A percentile compares a stretch with the other conserved stretches of the same genome.
These are phyloP conservation scores for Alouatta palliata DNA, from an alignment of 2,113 vertebrate species.

Conservation along the genomic window DNA sequence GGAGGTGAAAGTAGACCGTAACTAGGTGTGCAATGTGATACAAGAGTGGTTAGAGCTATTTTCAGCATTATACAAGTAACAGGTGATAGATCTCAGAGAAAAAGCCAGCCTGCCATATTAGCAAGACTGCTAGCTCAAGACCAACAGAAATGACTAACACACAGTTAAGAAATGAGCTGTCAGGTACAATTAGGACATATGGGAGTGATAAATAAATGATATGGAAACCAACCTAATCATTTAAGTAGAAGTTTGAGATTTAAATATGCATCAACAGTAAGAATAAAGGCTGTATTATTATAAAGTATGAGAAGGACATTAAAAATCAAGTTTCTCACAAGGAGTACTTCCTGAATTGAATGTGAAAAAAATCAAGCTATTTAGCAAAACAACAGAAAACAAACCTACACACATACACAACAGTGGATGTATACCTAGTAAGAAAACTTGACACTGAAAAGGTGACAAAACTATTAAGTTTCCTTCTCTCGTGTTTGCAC, in stretches of 20 bases:
- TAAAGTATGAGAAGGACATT: neutral
- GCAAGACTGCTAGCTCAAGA: neutral
- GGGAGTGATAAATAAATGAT: neutral
- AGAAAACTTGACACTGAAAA: constrained; percentile 35
- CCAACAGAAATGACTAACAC: neutral
- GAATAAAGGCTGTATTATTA: constrained; percentile 2
- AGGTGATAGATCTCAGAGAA: neutral
- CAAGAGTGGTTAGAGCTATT: neutral
- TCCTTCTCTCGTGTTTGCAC: neutral
- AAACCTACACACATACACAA: constrained; percentile 11
- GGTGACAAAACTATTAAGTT: constrained; percentile 9
- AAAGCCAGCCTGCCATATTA: neutral
- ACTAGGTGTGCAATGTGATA: constrained; percentile 27
- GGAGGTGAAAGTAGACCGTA: neutral
- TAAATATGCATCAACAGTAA: constrained; percentile 21
- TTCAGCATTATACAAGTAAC: constrained; percentile 20
- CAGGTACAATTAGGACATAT: neutral
- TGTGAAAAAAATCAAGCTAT: neutral
- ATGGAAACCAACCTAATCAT: neutral
- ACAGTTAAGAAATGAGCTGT: neutral
- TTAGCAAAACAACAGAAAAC: constrained; percentile 48
- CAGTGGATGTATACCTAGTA: neutral
- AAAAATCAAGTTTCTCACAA: constrained; percentile 45
- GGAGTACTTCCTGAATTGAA: constrained; percentile 2
- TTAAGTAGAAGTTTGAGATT: neutral